Conservation (phyloP, 2,888 invertebrate species). For the Xestia ashworthii region DNA sequence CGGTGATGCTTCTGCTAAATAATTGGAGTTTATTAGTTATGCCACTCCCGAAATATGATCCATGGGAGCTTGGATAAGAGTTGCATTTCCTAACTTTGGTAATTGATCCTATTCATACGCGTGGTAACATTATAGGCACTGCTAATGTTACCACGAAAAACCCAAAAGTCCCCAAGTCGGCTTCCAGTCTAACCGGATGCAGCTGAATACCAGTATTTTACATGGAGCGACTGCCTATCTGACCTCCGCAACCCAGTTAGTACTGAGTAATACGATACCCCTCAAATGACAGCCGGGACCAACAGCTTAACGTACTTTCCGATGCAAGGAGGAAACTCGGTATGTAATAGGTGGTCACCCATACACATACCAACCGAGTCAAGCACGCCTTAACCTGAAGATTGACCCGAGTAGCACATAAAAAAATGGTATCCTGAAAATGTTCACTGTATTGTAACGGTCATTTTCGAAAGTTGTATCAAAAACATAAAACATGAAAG, state of each 20-base stretch:
- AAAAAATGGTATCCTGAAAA: background rate
- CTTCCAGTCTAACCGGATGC: too few species aligned
- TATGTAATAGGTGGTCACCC: too few species aligned
- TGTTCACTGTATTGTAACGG: background rate
- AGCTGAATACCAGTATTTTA: too few species aligned
- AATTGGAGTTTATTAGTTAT: constrained; percentile 48
- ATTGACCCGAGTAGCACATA: too few species aligned
- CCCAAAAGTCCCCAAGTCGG: background rate
- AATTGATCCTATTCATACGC: background rate
- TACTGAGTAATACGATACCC: too few species aligned
- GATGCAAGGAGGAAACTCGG: too few species aligned
- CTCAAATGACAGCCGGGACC: too few species aligned
- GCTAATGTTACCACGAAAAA: background rate
- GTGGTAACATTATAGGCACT: background rate
- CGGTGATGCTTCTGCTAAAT: constrained; percentile 38
- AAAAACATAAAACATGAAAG: background rate
- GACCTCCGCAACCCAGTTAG: too few species aligned
- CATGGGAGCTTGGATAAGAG: background rate
- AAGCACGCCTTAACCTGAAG: too few species aligned
- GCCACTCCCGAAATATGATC: constrained; percentile 39
- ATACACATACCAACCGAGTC: too few species aligned
- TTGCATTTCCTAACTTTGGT: background rate
- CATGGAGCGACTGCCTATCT: too few species aligned
- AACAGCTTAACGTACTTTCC: too few species aligned
- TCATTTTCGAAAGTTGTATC: background rate